These are phyloP conservation scores for Noctilio leporinus DNA, from an alignment of 2,113 vertebrate species.

Conservation along the genomic window DNA sequence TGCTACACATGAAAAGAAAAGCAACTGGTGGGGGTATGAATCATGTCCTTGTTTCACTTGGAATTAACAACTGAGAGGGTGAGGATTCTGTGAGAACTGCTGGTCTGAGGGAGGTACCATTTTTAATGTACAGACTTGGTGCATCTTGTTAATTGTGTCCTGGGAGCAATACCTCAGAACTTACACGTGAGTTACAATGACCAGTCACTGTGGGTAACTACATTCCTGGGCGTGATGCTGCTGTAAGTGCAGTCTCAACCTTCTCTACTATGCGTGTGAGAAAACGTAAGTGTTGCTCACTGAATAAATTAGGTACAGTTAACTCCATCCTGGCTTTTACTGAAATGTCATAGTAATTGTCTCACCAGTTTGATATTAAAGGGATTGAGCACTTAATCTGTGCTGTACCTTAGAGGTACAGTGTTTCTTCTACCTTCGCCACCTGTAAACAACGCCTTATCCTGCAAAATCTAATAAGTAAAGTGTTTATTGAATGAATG, in stretches of 20 bases:
- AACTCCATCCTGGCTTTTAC: background rate
- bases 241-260: background rate
- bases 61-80: conserved; percentile 61
- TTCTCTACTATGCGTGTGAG: rapidly evolving
- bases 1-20: conserved; percentile 73
- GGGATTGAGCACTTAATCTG: background rate
- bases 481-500: background rate
- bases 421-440: background rate
- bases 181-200: background rate
- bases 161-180: background rate
- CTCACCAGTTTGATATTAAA: background rate
- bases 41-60: conserved; percentile 62
- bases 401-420: background rate
- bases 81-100: conserved; percentile 45
- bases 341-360: background rate
- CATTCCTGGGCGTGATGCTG: background rate
- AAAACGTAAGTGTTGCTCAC: background rate
- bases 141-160: background rate
- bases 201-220: background rate
- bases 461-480: background rate
- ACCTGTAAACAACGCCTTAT: background rate
- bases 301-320: background rate
- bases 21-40: conserved; percentile 59
- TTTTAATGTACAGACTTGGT: conserved; percentile 34
- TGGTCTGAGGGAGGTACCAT: conserved; percentile 14